These are phyloP conservation scores for Apodemia hepburni DNA, from an alignment of 2,888 invertebrate species.

Conservation along the genomic window DNA sequence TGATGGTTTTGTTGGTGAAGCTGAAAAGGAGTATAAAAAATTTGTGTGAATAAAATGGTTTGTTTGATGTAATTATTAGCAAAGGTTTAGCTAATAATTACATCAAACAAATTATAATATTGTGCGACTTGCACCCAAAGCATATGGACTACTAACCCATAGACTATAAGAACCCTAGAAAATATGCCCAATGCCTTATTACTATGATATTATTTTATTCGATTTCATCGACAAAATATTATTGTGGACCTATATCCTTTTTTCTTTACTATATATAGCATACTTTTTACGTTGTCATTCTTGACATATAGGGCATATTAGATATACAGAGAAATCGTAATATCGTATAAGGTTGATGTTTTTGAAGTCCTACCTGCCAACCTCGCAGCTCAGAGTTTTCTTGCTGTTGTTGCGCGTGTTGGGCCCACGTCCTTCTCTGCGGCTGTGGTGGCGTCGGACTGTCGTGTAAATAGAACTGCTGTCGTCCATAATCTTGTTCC, in stretches of 20 bases:
- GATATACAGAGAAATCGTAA: no score
- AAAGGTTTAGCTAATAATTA: no score
- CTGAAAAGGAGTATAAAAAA: conserved; percentile 39
- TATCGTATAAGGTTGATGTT: background rate
- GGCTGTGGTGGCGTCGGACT: conserved; percentile 59
- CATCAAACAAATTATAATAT: no score
- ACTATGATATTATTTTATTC: no score
- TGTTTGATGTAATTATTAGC: no score
- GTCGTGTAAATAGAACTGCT: conserved; percentile 90
- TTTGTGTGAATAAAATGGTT: background rate
- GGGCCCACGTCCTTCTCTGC: conserved; percentile 84
- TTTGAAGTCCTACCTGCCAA: conserved; percentile 57
- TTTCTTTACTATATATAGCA: no score
- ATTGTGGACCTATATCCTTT: background rate
- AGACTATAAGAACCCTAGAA: background rate
- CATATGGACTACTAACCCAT: background rate
- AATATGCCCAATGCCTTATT: background rate
- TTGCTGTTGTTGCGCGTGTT: conserved; percentile 78
- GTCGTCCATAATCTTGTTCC: conserved; percentile 60
- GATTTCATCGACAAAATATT: background rate
- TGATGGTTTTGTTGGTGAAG: conserved; percentile 53
- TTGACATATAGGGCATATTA: no score
- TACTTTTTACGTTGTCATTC: no score
- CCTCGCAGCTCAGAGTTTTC: conserved; percentile 79
- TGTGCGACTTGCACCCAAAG: background rate